Evolutionary conservation across 2,888 invertebrate genomes (phyloP).

Genomic region (Dasysyrphus tricinctus): DNA sequence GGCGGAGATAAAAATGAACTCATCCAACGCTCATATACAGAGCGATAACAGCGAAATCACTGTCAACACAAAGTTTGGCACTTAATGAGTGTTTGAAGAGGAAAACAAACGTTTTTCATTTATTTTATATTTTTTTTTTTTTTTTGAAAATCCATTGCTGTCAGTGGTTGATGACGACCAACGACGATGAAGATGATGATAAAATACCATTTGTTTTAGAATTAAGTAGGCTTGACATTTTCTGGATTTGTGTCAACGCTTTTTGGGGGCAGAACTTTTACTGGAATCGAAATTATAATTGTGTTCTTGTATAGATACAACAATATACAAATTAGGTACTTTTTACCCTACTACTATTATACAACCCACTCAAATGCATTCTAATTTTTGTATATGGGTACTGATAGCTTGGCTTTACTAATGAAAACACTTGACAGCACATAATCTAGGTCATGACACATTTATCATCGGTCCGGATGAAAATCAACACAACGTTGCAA

Average conservation of each 20-base stretch:
- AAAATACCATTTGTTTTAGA: constrained; percentile 4
- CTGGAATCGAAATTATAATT: background rate
- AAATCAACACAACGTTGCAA: too few species aligned
- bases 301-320: background rate
- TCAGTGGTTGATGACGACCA: constrained; percentile 20
- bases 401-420: background rate
- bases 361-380: background rate
- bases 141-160: constrained; percentile 47
- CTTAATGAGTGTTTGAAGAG: constrained; percentile 66
- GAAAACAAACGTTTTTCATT: constrained; percentile 50
- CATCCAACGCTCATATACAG: constrained; percentile 18
- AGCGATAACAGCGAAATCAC: constrained; percentile 60
- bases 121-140: constrained; percentile 16
- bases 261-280: background rate
- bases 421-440: background rate
- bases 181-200: constrained; percentile 4
- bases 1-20: constrained; percentile 66
- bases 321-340: too few species aligned
- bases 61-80: constrained; percentile 71
- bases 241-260: constrained; percentile 10
- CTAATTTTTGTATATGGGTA: background rate
- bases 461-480: too few species aligned
- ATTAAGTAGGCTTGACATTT: constrained; percentile 28
- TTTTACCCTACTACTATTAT: too few species aligned
- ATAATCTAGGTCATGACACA: background rate